Evolutionary conservation across 2,113 vertebrate genomes (phyloP), one percentile per base, ranked within the genome.

Genomic region (Hippocampus mohnikei): DNA sequence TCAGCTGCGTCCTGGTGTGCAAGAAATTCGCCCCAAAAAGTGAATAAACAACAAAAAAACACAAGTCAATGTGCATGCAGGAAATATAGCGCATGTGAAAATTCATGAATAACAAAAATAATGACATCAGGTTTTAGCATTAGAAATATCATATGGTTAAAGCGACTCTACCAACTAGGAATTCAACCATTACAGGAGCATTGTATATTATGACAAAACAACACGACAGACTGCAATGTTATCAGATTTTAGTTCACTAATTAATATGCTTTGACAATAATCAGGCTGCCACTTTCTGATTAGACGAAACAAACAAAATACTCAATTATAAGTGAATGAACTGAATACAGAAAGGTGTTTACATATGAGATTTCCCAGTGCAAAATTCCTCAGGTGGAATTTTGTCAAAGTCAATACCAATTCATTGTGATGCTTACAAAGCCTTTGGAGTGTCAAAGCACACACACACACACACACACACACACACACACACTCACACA

Each of bases 1-100:
- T 98, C 80, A 99, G 91, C 84, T 99, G 96, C 0, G 96, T 99
- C 89, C 97, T 99, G 84, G 76, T 66, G 25, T 11, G 76, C 65
- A 50, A 18, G 50, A 66, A 72, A 29, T 25, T 25, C 13, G 12
- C 62, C 60, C 48, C 12, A 69, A 64, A 37, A 67, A 33, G 27
- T 33, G 58, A 33, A 62, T 20, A 8, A 48, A 80, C 23, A 75
- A 69, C 44, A 74, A 64, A 53, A 53, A 73, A 15, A 55, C 1
- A 15, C 20, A 67, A 33, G 46, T 77, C 25, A 69, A 6, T 21
- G 50, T n/a, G 75, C 52, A 58, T 46, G 11, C 59, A 23, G 73
- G 7, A 67, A 29, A 20, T 55, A 67, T 15, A 58, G 25, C 2
- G 1, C 56, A 60, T 60, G 29, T 27, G 15, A 60, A 60, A 33